Evolutionary conservation across 2,888 invertebrate species (phyloP).

Genomic region (Lottia gigantea): DNA sequence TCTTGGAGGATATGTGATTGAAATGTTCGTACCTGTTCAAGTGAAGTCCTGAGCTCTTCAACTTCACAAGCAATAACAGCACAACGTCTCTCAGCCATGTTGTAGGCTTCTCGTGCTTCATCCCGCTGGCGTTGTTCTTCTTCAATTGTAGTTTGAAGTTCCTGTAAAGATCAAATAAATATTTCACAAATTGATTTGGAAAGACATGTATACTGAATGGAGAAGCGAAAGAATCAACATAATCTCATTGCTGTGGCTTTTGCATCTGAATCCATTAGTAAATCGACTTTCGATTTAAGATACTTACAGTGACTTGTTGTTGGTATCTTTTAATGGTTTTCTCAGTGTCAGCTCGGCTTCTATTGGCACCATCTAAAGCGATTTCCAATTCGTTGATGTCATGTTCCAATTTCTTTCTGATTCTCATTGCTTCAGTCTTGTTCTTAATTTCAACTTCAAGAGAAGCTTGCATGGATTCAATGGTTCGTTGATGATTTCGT

Average conservation of each 20-base stretch:
- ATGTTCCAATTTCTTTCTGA: not conserved
- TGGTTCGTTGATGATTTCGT: slow-evolving; percentile 98
- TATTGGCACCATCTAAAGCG: slow-evolving; percentile 95
- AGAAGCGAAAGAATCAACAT: too few relatives aligned
- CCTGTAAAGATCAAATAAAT: slow-evolving; percentile 27
- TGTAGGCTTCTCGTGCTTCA: slow-evolving; percentile 96
- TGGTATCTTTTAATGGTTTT: slow-evolving; percentile 99
- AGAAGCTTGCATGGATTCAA: slow-evolving; percentile 99
- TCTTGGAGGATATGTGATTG: too few relatives aligned
- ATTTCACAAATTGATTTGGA: not conserved
- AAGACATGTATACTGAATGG: too few relatives aligned
- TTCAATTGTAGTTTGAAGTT: slow-evolving; percentile 93
- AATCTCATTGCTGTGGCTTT: too few relatives aligned
- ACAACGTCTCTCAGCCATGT: slow-evolving; percentile 96
- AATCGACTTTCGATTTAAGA: not conserved
- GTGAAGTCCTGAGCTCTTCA: slow-evolving; percentile 94
- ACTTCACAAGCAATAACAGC: slow-evolving; percentile 97
- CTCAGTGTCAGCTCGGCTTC: slow-evolving; percentile 96
- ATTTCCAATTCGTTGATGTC: not conserved
- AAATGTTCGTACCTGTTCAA: slow-evolving; percentile 73
- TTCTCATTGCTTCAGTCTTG: not conserved
- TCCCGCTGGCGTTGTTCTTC: slow-evolving; percentile 98
- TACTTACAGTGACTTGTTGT: slow-evolving; percentile 84
- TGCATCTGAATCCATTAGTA: too few relatives aligned
- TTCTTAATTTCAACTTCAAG: slow-evolving; percentile 97